phyloP scores from a whole-genome alignment of 1,140 invertebrate species.

The Triops longicaudatus region DNA sequence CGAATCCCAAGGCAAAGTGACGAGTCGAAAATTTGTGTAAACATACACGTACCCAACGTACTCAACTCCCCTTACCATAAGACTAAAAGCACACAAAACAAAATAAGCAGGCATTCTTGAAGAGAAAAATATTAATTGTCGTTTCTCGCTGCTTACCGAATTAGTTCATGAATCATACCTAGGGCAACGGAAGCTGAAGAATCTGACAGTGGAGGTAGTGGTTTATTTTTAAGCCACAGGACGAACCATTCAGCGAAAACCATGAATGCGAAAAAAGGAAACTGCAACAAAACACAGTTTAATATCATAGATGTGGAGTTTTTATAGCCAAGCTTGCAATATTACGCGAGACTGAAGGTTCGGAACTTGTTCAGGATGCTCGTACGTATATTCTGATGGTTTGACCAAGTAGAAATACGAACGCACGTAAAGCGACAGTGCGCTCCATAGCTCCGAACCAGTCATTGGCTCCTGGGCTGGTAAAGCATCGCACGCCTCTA shows the following conservation, averaged over 20 bases:
- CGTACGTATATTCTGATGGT: not conserved
- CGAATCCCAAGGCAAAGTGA: slow-evolving; percentile 40
- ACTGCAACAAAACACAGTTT: not conserved
- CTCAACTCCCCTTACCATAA: not conserved
- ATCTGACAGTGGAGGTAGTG: not conserved
- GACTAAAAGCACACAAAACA: too few species aligned
- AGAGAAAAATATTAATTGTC: too few species aligned
- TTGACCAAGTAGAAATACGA: not conserved
- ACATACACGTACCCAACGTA: slow-evolving; percentile 37
- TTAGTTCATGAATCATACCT: not conserved
- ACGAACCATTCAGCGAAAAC: not conserved
- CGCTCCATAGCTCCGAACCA: not conserved
- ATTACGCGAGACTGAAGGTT: not conserved
- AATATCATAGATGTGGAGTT: not conserved
- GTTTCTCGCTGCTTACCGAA: not conserved
- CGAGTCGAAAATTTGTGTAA: slow-evolving; percentile 39
- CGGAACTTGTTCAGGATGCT: not conserved
- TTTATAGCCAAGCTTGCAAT: not conserved
- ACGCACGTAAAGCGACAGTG: not conserved
- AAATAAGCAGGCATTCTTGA: slow-evolving; percentile 30
- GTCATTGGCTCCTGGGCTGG: too few species aligned
- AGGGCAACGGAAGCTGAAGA: not conserved
- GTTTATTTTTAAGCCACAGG: not conserved
- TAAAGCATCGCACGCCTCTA: too few species aligned
- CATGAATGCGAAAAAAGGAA: not conserved